Evolutionary conservation across 2,113 vertebrate genomes (phyloP).

Genomic region (Tauraco erythrolophus): DNA sequence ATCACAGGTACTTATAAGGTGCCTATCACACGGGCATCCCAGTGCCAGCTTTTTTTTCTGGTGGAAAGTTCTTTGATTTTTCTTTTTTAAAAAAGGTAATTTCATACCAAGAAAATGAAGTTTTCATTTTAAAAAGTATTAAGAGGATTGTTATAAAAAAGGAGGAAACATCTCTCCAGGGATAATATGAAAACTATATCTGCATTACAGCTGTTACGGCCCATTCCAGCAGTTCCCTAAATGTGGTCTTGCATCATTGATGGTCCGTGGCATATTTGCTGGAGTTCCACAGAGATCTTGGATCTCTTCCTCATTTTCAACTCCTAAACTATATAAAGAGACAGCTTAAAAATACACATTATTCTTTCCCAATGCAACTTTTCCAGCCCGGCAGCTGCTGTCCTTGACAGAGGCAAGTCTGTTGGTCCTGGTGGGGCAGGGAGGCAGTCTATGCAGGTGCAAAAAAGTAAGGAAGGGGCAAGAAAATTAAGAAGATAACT

Average conservation of each 20-base stretch:
- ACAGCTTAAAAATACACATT: neutral
- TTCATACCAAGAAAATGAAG: slow-evolving; percentile 2
- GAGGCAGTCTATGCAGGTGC: neutral
- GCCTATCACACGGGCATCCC: neutral
- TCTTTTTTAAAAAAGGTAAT: neutral
- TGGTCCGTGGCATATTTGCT: neutral
- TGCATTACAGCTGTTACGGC: neutral
- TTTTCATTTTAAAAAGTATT: slow-evolving; percentile 31
- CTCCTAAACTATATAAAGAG: neutral
- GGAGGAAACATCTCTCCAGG: neutral
- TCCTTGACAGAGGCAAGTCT: neutral
- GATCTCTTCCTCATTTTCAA: neutral
- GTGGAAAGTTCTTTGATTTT: neutral
- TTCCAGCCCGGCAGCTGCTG: neutral
- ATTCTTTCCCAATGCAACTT: neutral
- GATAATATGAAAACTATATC: neutral
- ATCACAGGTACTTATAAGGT: slow-evolving; percentile 28
- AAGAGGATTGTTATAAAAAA: neutral
- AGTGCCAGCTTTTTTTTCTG: neutral
- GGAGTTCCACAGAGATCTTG: neutral
- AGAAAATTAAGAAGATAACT: neutral
- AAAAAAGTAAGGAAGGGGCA: neutral
- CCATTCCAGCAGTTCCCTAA: neutral
- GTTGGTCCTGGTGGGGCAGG: accelerated
- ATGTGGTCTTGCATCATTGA: neutral